Conservation (phyloP, 1,140 invertebrate genomes). For the Anthonomus grandis region DNA sequence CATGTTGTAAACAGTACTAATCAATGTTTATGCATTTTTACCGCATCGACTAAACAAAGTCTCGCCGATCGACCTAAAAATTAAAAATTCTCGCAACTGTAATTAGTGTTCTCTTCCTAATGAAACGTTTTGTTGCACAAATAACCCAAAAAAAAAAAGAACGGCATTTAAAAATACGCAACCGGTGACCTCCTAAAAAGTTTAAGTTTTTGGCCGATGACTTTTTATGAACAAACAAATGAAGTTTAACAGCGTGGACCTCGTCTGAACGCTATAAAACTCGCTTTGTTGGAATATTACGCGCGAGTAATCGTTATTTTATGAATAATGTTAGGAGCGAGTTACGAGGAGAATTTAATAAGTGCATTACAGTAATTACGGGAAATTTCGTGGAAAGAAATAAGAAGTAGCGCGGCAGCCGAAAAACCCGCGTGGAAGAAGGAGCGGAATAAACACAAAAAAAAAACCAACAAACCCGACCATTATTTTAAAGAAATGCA, state of each 20-base stretch:
- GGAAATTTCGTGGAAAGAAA: slow-evolving; percentile 7
- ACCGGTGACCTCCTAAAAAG: slow-evolving; percentile 20
- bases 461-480: slow-evolving; percentile 1
- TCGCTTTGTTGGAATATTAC: neutral
- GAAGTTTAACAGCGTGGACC: slow-evolving; percentile 11
- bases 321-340: neutral
- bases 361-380: slow-evolving; percentile 7
- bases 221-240: slow-evolving; percentile 19
- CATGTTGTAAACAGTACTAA: too few species aligned
- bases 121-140: slow-evolving; percentile 12
- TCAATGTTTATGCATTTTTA: too few species aligned
- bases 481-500: slow-evolving; percentile 23
- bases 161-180: slow-evolving; percentile 19
- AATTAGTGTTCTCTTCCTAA: slow-evolving; percentile 24
- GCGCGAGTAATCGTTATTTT: neutral
- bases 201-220: slow-evolving; percentile 23
- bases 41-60: slow-evolving; percentile 24
- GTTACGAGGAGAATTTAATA: slow-evolving; percentile 4
- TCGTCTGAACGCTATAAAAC: slow-evolving; percentile 6
- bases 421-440: too few species aligned
- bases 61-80: slow-evolving; percentile 24
- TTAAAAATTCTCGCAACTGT: slow-evolving; percentile 14
- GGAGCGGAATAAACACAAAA: neutral
- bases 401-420: too few species aligned
- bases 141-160: slow-evolving; percentile 10